Evolutionary conservation across 2,888 invertebrate genomes (phyloP), one percentile per base, ranked within the genome.

Genomic region (Spodoptera picta): DNA sequence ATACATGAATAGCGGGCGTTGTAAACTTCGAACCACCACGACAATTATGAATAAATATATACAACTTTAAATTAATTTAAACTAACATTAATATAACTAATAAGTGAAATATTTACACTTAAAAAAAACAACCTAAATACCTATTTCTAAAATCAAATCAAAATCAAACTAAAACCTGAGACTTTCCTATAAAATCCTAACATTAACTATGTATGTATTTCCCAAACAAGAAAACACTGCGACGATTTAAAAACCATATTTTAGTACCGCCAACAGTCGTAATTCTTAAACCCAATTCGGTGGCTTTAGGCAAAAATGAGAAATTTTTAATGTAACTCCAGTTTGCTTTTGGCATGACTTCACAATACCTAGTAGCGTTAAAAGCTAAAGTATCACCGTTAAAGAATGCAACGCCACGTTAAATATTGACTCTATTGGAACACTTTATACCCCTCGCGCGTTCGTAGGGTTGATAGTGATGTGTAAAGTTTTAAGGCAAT

Each of bases 231-330:
- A 46, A 31, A 12, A 47, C 14, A 49, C 7, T 45, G 50, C 50
- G 44, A 59, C 54, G 41, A 23, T 14, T n/a, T 36, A 47, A 36
- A 36, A 36, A 36, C 36, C 24, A 14, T 23, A 42, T 9, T 48
- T 53, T 42, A 19, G 27, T 10, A 27, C 19, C 42, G 44, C 54
- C 52, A 53, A 48, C 36, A 9, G 36, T 65, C 62, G 71, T 69
- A 69, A 73, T 63, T 73, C 48, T 47, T 41, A 19, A 60, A 72
- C 73, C 59, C 59, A 74, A 74, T 69, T 72, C 11, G 4, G 45
- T 24, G 27, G 12, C 6, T 48, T 49, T 42, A 23, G 36, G 44
- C 43, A 49, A 31, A 31, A 24, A 48, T 19, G 14, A 27, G 63
- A 61, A 66, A 60, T 75, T 60, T 66, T 73, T 73, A 55, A 75